Evolutionary conservation across 2,797 vertebrate genomes (phyloP), one percentile per base, ranked within the genome.

Genomic region (Coluber constrictor): DNA sequence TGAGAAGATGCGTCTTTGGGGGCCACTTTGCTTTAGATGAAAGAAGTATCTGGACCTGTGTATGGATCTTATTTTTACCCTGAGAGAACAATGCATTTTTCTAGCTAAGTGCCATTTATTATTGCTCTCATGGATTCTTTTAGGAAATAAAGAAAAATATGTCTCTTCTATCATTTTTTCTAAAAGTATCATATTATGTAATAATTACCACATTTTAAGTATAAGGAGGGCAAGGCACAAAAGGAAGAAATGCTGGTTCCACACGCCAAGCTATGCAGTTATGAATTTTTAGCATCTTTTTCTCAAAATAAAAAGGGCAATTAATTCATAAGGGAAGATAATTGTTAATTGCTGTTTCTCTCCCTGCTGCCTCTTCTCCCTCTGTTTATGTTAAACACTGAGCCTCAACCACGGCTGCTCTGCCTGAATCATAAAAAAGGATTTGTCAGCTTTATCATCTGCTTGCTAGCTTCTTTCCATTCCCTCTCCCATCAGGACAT

Each of bases 261-360:
- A 90, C 91, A 87, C 96, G 97, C 96, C 96, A 96, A 96, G 94
- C 87, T n/a, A 94, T 96, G 96, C 95, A 95, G 93, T 95, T 74
- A 5, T 89, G 94, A 95, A 63, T 95, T 90, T 94, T 93, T 87
- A 95, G 93, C 86, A 90, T 95, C 60, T 87, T 94, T 94, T 93
- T 92, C 61, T 61, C 74, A 54, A 93, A 95, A 96, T 92, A 95
- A 96, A 97, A 96, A 83, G 88, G 90, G 90, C 92, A 97, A 96
- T 97, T 97, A 96, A 97, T 96, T 96, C 93, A 95, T 95, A 12
- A 92, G 94, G 94, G 92, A 95, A 96, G 94, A 95, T 96, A 95
- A n/a, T 10, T 0, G 0, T 93, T 96, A 93, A 5, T 94, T 95
- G 54, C 90, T 57, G 91, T 94, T 94, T 94, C 90, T 89, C 92